Evolutionary conservation across 2,888 invertebrate genomes (phyloP).

Genomic region (Diadromus collaris): DNA sequence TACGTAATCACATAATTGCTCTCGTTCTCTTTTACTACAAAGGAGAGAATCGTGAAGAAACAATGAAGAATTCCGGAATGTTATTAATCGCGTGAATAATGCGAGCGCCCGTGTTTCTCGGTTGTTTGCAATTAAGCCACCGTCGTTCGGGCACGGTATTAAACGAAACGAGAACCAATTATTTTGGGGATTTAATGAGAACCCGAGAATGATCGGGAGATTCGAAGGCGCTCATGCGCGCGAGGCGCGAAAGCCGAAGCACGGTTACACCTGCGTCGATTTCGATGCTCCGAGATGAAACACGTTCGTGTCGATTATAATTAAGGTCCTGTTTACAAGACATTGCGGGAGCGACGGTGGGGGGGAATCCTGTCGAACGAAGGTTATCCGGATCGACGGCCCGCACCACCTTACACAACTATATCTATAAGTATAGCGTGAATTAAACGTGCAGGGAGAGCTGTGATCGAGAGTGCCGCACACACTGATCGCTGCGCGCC

Average conservation of each 20-base stretch:
- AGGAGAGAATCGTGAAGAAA: neutral
- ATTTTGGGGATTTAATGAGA: slow-evolving; percentile 44
- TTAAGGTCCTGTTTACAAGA: slow-evolving; percentile 46
- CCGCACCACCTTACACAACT: neutral
- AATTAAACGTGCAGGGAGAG: slow-evolving; percentile 7
- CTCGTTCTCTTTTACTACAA: neutral
- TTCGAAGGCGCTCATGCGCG: slow-evolving; percentile 6
- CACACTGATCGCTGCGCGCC: neutral
- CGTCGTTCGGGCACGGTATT: slow-evolving; percentile 5
- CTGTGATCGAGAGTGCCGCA: slow-evolving; percentile 1
- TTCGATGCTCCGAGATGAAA: slow-evolving; percentile 29
- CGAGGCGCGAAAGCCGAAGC: slow-evolving; percentile 31
- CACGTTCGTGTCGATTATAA: slow-evolving; percentile 50
- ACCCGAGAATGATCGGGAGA: slow-evolving; percentile 22
- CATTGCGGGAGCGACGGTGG: neutral
- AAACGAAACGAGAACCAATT: slow-evolving; percentile 40
- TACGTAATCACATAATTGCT: neutral
- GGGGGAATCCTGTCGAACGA: slow-evolving; percentile 3
- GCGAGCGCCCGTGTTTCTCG: slow-evolving; percentile 25
- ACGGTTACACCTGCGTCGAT: slow-evolving; percentile 42
- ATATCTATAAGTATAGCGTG: neutral
- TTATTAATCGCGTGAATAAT: slow-evolving; percentile 35
- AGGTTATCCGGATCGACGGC: slow-evolving; percentile 38
- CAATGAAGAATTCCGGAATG: slow-evolving; percentile 15
- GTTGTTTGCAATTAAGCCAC: slow-evolving; percentile 29